Evolutionary conservation across 1,140 invertebrate genomes (phyloP), one percentile per base, ranked within the genome.

Genomic region (Monomorium pharaonis): DNA sequence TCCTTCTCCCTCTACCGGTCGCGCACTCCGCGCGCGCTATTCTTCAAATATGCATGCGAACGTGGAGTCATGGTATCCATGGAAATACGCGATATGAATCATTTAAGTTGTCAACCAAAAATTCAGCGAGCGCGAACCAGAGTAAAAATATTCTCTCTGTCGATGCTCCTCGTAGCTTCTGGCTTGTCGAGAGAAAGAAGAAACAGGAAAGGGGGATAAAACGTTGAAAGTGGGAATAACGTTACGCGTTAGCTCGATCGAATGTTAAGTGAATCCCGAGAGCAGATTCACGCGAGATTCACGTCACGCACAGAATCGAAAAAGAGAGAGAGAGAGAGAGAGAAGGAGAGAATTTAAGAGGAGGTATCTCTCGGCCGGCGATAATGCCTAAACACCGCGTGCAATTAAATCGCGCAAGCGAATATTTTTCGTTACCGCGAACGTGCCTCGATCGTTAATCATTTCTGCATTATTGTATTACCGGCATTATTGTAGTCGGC

Each of bases 1-100:
- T n/a, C n/a, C n/a, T n/a, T n/a, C n/a, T 37, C 21, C 12, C 24
- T 27, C 21, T 33, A 24, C 14, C 18, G 54, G 27, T 60, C 51
- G 27, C 37, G 21, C 60, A 14, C 54, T 33, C 37, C 49, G 51
- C n/a, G n/a, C n/a, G n/a, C n/a, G n/a, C 30, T 60, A 83, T 83
- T 72, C 67, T 81, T 81, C 65, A 70, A 58, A 81, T 72, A 81
- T 81, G 18, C 30, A 81, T 49, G 67, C 42, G 56, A 83, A 72
- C 37, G 47, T 37, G n/a, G 44, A 78, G 21, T 70, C 78, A 72
- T 21, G 24, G 27, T 27, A 30, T n/a, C 47, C 21, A 47, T 24
- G 44, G 47, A 74, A 74, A 49, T 37, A n/a, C 7, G 12, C 44
- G 76, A 65, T 54, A 74, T 83, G 69, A 83, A 83, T 83, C 67